Percentiles rank a stretch among this genome's conserved stretches.
phyloP scores from a whole-genome alignment of 2,113 vertebrate species.

The Cochlearius cochlearius region DNA sequence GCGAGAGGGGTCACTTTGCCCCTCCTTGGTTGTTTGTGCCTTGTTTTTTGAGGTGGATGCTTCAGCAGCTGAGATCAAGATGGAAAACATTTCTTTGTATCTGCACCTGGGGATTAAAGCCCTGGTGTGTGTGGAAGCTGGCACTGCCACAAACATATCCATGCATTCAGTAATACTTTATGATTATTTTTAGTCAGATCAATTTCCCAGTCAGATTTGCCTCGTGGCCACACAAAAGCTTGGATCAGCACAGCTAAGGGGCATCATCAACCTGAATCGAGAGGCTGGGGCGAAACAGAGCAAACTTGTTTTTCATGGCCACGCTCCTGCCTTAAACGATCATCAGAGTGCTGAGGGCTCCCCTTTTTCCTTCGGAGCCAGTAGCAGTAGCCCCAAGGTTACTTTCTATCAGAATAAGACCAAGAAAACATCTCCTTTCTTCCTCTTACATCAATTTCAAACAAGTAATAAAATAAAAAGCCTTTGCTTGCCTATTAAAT shows the following conservation, averaged over 20 bases:
- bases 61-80: background rate
- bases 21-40: background rate
- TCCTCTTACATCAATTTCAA: background rate
- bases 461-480: background rate
- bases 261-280: background rate
- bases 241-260: background rate
- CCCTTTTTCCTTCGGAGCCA: background rate
- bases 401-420: background rate
- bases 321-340: background rate
- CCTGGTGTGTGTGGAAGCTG: accelerated
- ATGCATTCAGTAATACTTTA: background rate
- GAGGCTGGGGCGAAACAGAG: background rate
- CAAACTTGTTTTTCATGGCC: background rate
- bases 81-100: background rate
- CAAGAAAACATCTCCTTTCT: background rate
- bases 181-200: background rate
- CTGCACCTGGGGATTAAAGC: background rate
- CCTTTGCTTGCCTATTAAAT: background rate
- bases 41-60: background rate
- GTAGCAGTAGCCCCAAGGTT: background rate
- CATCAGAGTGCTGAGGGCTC: background rate
- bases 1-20: accelerated
- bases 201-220: background rate
- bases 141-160: background rate
- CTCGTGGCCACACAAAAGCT: background rate